phyloP scores from a whole-genome alignment of 1,140 invertebrate species.

The Lucilia sericata region DNA sequence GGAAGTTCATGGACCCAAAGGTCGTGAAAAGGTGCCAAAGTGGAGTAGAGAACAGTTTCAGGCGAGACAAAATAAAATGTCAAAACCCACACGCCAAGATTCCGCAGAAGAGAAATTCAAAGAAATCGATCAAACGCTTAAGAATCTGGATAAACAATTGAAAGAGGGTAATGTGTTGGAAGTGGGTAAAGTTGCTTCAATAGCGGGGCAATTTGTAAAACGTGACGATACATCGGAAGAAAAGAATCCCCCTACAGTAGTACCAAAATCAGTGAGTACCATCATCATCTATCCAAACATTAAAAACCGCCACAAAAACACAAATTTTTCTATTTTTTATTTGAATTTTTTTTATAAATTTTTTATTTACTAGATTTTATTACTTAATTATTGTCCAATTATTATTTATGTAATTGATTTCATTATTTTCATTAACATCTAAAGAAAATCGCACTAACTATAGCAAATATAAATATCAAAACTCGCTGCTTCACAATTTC shows the following conservation, averaged over 20 bases:
- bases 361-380: constrained; percentile 49
- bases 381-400: neutral
- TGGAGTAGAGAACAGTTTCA: constrained; percentile 91
- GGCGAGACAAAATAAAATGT: constrained; percentile 82
- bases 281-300: constrained; percentile 45
- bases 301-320: constrained; percentile 48
- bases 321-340: constrained; percentile 33
- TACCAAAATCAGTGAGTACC: constrained; percentile 75
- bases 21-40: constrained; percentile 85
- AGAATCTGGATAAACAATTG: constrained; percentile 83
- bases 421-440: neutral
- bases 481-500: no score
- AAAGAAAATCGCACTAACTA: neutral
- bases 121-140: constrained; percentile 85
- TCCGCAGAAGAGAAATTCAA: constrained; percentile 72
- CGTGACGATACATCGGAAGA: constrained; percentile 72
- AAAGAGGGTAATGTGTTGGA: constrained; percentile 82
- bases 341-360: constrained; percentile 33
- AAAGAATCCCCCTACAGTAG: constrained; percentile 64
- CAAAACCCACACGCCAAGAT: constrained; percentile 73
- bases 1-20: constrained; percentile 73
- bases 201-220: constrained; percentile 84
- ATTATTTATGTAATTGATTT: neutral
- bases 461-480: no score
- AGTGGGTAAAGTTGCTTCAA: constrained; percentile 83